phyloP scores from a whole-genome alignment of 1,140 invertebrate genomes.

The Hetaerina americana region DNA sequence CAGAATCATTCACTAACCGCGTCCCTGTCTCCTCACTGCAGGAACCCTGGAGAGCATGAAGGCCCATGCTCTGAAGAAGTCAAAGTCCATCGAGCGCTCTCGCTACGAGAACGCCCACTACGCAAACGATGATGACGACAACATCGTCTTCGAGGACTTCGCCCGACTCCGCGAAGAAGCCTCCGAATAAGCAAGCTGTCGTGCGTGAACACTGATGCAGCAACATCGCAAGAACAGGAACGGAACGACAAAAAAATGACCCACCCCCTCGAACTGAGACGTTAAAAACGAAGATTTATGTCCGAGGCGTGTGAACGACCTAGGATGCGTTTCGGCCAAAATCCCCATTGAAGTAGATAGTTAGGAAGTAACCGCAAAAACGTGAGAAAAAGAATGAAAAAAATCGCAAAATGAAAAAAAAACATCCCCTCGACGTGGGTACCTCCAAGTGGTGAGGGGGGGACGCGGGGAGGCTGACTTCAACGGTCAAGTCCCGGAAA shows the following conservation, averaged over 20 bases:
- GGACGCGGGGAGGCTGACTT: too few relatives aligned
- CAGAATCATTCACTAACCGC: too few relatives aligned
- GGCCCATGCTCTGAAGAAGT: constrained; percentile 59
- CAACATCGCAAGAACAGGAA: too few relatives aligned
- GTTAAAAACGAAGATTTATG: too few relatives aligned
- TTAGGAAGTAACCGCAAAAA: neutral
- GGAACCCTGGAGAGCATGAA: constrained; percentile 52
- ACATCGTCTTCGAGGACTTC: constrained; percentile 84
- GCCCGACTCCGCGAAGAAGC: constrained; percentile 70
- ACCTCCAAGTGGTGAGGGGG: neutral
- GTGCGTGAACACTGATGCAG: too few relatives aligned
- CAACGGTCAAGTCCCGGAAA: too few relatives aligned
- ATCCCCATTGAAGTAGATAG: too few relatives aligned
- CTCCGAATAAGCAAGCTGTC: constrained; percentile 39
- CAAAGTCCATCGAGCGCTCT: constrained; percentile 62
- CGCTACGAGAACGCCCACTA: constrained; percentile 67
- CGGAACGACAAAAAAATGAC: too few relatives aligned
- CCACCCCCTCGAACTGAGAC: too few relatives aligned
- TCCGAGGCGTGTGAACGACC: too few relatives aligned
- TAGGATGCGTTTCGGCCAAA: too few relatives aligned
- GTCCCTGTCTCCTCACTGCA: constrained; percentile 21
- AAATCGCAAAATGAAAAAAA: neutral
- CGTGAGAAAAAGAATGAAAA: neutral
- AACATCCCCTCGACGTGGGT: neutral
- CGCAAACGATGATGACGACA: constrained; percentile 63